Conservation (phyloP, 2,797 vertebrate species). For the Clarias fuscus region DNA sequence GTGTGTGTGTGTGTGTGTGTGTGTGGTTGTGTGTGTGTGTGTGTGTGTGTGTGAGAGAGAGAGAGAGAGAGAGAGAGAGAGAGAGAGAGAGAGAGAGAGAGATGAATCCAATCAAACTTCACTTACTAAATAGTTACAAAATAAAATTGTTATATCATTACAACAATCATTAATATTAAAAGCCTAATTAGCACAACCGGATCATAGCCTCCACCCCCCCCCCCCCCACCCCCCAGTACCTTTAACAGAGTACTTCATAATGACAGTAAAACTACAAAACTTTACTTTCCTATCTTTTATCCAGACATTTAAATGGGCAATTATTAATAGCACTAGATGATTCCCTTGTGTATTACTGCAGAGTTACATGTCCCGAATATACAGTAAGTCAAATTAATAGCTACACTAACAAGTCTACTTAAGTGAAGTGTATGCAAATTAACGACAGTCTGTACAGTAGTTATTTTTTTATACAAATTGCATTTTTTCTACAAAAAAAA, state of each 20-base stretch:
- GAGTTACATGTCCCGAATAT: conserved; percentile 19
- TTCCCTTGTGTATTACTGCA: conserved; percentile 7
- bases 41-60: no score
- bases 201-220: background rate
- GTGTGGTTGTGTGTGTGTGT: no score
- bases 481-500: background rate
- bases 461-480: conserved; percentile 13
- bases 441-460: conserved; percentile 51
- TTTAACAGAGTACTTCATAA: background rate
- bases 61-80: no score
- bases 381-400: conserved; percentile 24
- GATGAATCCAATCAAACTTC: background rate
- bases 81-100: no score
- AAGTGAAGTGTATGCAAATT: conserved; percentile 24
- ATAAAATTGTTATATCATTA: background rate
- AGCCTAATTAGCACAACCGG: background rate
- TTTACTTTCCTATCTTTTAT: background rate
- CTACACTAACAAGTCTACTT: conserved; percentile 4
- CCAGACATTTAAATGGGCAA: background rate
- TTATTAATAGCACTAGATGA: conserved; percentile 9
- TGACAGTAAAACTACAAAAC: background rate
- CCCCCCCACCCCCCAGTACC: background rate
- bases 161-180: background rate
- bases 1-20: no score
- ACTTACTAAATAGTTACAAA: background rate